phyloP scores from a whole-genome alignment of 2,888 invertebrate species.

The Fabriciana adippe region DNA sequence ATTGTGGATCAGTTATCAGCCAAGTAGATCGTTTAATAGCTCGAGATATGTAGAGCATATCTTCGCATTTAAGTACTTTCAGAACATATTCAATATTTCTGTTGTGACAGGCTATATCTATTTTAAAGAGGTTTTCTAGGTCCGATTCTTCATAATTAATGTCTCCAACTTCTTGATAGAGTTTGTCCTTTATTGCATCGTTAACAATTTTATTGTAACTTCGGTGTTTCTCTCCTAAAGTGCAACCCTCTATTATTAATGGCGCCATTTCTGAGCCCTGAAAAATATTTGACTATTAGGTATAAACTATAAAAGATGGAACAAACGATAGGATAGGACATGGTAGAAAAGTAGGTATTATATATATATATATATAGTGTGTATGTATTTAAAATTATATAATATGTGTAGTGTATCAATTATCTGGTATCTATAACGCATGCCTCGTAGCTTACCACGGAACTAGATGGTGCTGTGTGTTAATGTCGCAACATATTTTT shows the following conservation, averaged over 20 bases:
- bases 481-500: too few species aligned
- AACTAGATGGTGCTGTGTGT: too few species aligned
- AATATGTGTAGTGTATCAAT: too few species aligned
- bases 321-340: too few species aligned
- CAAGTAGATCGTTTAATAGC: constrained; percentile 60
- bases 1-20: constrained; percentile 60
- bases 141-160: constrained; percentile 50
- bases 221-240: constrained; percentile 57
- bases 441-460: too few species aligned
- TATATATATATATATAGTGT: too few species aligned
- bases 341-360: too few species aligned
- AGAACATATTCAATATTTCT: constrained; percentile 59
- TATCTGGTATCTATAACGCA: too few species aligned
- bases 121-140: constrained; percentile 57
- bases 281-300: constrained; percentile 15
- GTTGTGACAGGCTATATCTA: constrained; percentile 58
- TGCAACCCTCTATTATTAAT: constrained; percentile 49
- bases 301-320: too few species aligned
- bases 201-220: constrained; percentile 53
- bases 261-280: constrained; percentile 53
- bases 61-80: constrained; percentile 55
- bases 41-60: constrained; percentile 62
- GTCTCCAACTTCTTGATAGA: constrained; percentile 38
- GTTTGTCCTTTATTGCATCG: constrained; percentile 43
- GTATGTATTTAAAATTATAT: too few species aligned